Base-by-base conservation (phyloP, 2,888 invertebrate genomes). In the Lithodes maja region DNA sequence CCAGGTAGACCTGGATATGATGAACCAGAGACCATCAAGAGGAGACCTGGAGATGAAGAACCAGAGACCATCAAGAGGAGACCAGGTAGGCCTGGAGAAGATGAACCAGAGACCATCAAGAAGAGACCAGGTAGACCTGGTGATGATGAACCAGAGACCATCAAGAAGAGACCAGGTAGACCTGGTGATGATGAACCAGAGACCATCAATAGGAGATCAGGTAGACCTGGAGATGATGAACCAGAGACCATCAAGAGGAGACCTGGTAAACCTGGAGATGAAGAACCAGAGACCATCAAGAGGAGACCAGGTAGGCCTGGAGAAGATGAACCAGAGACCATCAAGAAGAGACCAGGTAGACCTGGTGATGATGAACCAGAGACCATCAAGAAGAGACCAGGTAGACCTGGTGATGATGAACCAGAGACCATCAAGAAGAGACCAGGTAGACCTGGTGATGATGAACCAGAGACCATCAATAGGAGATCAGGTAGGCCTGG, bases 401-500 rank as follows among this genome's bases (percentile, higher is more conserved):
- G 5, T 12, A 61, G 61, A 61, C 61, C 61, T 12, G 49, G 68
- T 33, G 33, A 3, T 49, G 50, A 83, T 33, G 83, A 83, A 52
- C 74, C 83, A 15, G 83, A 81, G 49, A 53, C 49, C 55, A 81
- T 81, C 17, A 81, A 54, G 81, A 81, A 55, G 33, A 81, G 81
- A 17, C 78, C 78, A 49, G 78, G 78, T 33, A 33, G 33, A 33
- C 33, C 33, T 33, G 33, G 33, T n/a, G 75, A 33, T 33, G 3
- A 61, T 71, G 71, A 71, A 71, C 71, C 71, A 71, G 71, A 71
- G 71, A 71, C 71, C 71, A 71, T 71, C 17, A 71, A 3, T 12
- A 71, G 55, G 17, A 80, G 54, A 7, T 55, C 77, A 85, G 68
- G 77, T 3, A 79, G 80, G 71, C 80, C 86, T 80, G 80, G 80